Evolutionary conservation across 2,797 vertebrate species (phyloP).

Genomic region (Manis javanica): DNA sequence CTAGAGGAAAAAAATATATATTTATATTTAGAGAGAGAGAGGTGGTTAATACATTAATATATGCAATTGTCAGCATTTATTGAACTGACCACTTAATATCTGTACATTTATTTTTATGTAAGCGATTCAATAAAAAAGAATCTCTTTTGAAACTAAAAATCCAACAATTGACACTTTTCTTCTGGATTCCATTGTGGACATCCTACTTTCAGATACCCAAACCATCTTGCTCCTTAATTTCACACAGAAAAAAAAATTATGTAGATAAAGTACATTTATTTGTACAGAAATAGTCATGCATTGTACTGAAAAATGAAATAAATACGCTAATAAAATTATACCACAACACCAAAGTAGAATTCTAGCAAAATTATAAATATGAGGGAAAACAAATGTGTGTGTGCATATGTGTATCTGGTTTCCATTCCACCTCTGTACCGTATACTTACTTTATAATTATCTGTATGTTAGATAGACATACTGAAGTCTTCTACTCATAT

Average conservation of each 20-base stretch:
- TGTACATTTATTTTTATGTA: neutral
- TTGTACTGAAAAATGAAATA: neutral
- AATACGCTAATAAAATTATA: neutral
- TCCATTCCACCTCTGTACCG: neutral
- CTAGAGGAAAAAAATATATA: neutral
- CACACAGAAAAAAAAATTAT: neutral
- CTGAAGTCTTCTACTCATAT: neutral
- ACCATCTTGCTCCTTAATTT: neutral
- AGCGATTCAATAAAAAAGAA: neutral
- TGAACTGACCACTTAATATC: neutral
- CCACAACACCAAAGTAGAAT: neutral
- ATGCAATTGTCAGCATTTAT: neutral
- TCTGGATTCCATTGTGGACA: neutral
- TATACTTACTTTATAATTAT: neutral
- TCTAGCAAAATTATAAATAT: neutral
- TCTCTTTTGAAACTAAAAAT: neutral
- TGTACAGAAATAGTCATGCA: neutral
- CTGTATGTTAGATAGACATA: neutral
- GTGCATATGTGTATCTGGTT: neutral
- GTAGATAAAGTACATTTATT: neutral
- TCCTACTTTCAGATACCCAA: neutral
- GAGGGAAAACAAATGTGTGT: neutral
- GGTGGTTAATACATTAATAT: neutral
- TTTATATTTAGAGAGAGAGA: neutral
- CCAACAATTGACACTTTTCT: neutral